Conservation (phyloP, 2,888 invertebrate genomes). For the Eupithecia inturbata region DNA sequence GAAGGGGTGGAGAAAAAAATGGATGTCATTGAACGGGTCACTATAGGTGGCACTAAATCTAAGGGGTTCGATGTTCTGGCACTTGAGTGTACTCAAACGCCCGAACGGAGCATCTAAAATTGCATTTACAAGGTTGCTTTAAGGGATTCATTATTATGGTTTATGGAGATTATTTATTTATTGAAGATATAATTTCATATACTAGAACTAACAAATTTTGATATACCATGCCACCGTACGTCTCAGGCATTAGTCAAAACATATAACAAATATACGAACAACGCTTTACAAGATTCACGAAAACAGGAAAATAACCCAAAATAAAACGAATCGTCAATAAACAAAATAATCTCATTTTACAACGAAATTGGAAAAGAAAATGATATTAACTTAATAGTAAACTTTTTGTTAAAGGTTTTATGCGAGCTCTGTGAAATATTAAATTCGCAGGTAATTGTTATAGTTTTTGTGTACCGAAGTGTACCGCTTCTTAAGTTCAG, state of each 20-base stretch:
- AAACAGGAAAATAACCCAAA: conserved; percentile 46
- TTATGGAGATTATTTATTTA: conserved; percentile 76
- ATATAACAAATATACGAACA: conserved; percentile 70
- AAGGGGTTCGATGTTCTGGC: conserved; percentile 61
- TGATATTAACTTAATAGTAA: neutral
- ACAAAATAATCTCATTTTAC: conserved; percentile 77
- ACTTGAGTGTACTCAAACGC: conserved; percentile 62
- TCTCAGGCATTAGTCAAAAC: conserved; percentile 75
- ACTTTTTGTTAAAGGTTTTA: neutral
- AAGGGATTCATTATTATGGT: conserved; percentile 57
- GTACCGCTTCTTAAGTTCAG: neutral
- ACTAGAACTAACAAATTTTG: conserved; percentile 36
- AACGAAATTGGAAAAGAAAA: conserved; percentile 60
- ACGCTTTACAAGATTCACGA: conserved; percentile 54
- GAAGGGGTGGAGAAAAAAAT: conserved; percentile 77
- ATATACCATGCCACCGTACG: conserved; percentile 73
- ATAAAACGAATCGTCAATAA: conserved; percentile 60
- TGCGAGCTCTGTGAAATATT: neutral
- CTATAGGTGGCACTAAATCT: conserved; percentile 75
- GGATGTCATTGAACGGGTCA: conserved; percentile 83
- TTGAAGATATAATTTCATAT: conserved; percentile 51
- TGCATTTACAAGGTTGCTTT: conserved; percentile 75
- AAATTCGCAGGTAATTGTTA: neutral
- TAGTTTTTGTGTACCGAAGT: neutral
- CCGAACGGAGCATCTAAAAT: conserved; percentile 61